These are phyloP conservation scores for Hydrolagus colliei DNA, from an alignment of 2,797 vertebrate genomes.

Conservation along the genomic window DNA sequence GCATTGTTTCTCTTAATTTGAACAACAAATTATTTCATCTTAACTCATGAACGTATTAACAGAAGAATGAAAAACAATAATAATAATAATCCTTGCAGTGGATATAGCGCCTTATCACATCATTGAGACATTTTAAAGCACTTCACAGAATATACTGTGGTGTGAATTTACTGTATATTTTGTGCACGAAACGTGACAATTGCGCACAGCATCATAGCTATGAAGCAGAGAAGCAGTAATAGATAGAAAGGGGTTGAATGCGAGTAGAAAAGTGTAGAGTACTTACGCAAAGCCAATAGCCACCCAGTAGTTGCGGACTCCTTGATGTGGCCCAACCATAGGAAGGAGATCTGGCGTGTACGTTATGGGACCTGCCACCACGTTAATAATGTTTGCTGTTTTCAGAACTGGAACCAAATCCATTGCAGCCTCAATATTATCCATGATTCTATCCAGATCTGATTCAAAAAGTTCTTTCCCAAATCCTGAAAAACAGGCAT, in stretches of 20 bases:
- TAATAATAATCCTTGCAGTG: too few species aligned
- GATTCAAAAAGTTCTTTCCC: conserved; percentile 96
- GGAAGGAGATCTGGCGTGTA: conserved; percentile 93
- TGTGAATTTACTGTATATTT: too few species aligned
- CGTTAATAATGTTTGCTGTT: conserved; percentile 83
- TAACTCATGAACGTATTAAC: too few species aligned
- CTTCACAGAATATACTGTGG: too few species aligned
- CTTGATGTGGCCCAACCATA: conserved; percentile 86
- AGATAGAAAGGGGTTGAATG: not conserved
- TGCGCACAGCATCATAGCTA: too few species aligned
- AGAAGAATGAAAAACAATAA: too few species aligned
- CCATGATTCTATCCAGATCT: conserved; percentile 92
- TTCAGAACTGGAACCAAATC: conserved; percentile 86
- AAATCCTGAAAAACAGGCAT: conserved; percentile 64
- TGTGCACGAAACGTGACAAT: too few species aligned
- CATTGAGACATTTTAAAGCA: too few species aligned
- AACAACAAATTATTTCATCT: too few species aligned
- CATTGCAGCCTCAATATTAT: conserved; percentile 87
- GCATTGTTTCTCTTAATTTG: too few species aligned
- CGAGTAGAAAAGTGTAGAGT: conserved; percentile 11
- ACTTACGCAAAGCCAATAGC: conserved; percentile 88
- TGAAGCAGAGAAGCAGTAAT: not conserved
- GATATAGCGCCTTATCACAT: too few species aligned
- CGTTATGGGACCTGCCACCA: conserved; percentile 88
- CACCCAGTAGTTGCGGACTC: conserved; percentile 86